A percentile compares a stretch with the other conserved stretches of the same genome.
phyloP scores from a whole-genome alignment of 1,140 invertebrate genomes.

The Drosophila kepulauana region DNA sequence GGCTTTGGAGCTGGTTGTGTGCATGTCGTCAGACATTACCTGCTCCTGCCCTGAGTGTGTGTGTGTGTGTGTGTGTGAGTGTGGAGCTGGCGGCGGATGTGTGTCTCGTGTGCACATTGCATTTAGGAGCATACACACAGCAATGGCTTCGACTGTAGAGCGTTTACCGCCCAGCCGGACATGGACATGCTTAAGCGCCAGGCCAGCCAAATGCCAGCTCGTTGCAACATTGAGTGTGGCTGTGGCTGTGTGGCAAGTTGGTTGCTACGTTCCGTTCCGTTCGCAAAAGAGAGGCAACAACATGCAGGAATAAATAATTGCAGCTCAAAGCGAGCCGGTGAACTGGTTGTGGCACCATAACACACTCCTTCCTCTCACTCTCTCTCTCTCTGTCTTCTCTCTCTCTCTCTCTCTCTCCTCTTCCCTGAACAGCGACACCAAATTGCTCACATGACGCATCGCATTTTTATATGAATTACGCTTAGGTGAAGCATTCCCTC shows the following conservation, averaged over 20 bases:
- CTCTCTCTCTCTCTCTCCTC: neutral
- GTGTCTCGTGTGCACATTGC: constrained; percentile 71
- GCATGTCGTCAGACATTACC: constrained; percentile 78
- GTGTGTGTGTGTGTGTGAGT: constrained; percentile 13
- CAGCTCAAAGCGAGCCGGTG: constrained; percentile 75
- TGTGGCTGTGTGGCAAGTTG: constrained; percentile 1
- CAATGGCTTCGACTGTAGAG: constrained; percentile 11
- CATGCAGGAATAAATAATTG: constrained; percentile 78
- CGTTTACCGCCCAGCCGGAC: constrained; percentile 58
- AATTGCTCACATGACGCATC: constrained; percentile 82
- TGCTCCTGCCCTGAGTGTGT: constrained; percentile 23
- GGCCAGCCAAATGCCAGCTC: constrained; percentile 21
- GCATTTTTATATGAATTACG: constrained; percentile 78
- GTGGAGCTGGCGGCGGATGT: constrained; percentile 66
- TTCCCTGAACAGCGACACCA: constrained; percentile 51
- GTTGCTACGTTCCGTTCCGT: constrained; percentile 20
- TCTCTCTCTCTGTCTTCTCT: neutral
- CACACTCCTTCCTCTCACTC: neutral
- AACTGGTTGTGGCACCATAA: constrained; percentile 81
- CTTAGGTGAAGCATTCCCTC: constrained; percentile 26
- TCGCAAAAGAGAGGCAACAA: constrained; percentile 31
- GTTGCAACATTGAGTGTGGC: constrained; percentile 38
- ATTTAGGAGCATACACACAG: constrained; percentile 59
- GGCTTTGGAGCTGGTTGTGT: constrained; percentile 37
- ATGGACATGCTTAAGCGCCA: constrained; percentile 82